These are phyloP conservation scores for Pseudopleuronectes americanus DNA, from an alignment of 2,797 vertebrate genomes.

Conservation along the genomic window DNA sequence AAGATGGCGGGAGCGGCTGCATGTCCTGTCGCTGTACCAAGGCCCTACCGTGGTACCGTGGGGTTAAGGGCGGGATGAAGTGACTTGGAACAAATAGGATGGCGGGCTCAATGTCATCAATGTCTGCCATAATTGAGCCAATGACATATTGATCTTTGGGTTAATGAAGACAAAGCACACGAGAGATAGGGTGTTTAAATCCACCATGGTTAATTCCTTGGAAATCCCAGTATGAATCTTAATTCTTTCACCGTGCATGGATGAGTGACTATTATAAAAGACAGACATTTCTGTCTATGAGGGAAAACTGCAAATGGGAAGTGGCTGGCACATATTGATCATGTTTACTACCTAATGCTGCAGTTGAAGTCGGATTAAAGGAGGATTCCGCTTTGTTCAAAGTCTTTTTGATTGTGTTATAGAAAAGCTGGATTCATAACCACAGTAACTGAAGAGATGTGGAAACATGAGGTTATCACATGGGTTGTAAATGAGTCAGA, in stretches of 20 bases:
- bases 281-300: constrained; percentile 34
- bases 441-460: constrained; percentile 9
- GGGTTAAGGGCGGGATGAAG: constrained; percentile 67
- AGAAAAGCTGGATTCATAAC: constrained; percentile 15
- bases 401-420: constrained; percentile 2
- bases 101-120: constrained; percentile 73
- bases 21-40: constrained; percentile 22
- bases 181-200: constrained; percentile 62
- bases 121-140: constrained; percentile 76
- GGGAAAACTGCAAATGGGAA: constrained; percentile 23
- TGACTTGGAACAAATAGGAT: constrained; percentile 75
- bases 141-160: constrained; percentile 81
- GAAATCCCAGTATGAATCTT: constrained; percentile 59
- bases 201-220: constrained; percentile 53
- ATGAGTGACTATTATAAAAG: constrained; percentile 36
- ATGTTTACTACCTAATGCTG: not conserved
- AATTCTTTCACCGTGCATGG: constrained; percentile 40
- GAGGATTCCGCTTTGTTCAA: constrained; percentile 8
- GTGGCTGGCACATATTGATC: constrained; percentile 21
- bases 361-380: constrained; percentile 22
- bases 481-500: not conserved
- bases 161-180: constrained; percentile 82
- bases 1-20: constrained; percentile 12
- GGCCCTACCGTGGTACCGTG: not conserved
- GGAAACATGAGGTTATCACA: constrained; percentile 11